Conservation (phyloP, 2,797 vertebrate genomes). For the Cyclura pinguis region DNA sequence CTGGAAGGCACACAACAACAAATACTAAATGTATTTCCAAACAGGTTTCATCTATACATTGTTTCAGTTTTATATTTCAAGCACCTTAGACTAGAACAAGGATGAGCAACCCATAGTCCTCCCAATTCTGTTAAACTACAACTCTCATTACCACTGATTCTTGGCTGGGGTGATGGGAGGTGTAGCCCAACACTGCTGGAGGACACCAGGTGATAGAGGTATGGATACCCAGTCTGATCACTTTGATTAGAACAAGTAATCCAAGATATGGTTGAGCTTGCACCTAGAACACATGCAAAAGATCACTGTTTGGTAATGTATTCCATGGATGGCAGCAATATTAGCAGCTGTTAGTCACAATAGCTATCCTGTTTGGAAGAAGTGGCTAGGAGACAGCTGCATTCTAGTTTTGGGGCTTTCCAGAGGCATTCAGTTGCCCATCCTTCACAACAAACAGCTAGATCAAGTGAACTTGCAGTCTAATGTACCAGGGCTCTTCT, state of each 20-base stretch:
- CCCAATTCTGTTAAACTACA: background rate
- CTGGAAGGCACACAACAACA: too few species aligned
- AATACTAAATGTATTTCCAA: background rate
- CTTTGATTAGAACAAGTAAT: background rate
- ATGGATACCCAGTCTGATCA: background rate
- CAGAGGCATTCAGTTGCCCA: background rate
- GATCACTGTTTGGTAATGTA: too few species aligned
- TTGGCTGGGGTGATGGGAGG: background rate
- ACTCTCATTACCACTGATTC: background rate
- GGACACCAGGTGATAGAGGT: background rate
- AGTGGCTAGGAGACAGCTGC: background rate
- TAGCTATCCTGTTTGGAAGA: background rate
- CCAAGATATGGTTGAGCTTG: background rate
- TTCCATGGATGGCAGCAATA: too few species aligned
- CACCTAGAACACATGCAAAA: background rate
- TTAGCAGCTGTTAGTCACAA: background rate
- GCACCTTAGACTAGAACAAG: background rate
- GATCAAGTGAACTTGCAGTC: too few species aligned
- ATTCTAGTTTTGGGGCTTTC: background rate
- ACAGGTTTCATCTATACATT: background rate
- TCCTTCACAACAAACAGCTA: background rate
- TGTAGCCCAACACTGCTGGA: background rate
- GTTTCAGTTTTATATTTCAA: background rate
- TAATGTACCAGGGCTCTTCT: too few species aligned
- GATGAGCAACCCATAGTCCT: background rate